Percentiles rank a stretch among this genome's conserved stretches.
Evolutionary conservation across 2,888 invertebrate species (phyloP).

Genomic region (Timandra comae): DNA sequence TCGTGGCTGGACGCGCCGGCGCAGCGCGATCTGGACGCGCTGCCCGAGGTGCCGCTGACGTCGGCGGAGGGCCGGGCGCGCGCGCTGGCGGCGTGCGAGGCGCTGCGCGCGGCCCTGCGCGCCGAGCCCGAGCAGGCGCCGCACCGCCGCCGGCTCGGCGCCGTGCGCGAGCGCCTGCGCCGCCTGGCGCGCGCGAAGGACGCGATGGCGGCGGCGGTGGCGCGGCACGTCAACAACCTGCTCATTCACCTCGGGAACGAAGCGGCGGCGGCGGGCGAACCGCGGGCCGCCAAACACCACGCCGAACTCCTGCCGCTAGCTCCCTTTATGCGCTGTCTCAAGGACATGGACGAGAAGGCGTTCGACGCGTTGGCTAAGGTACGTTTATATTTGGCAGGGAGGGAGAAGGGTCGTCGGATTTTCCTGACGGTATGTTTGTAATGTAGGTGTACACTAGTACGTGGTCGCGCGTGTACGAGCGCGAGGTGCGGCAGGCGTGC

Average conservation of each 20-base stretch:
- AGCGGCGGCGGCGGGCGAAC: slow-evolving; percentile 38
- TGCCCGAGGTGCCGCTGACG: slow-evolving; percentile 45
- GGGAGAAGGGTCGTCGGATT: too few species aligned
- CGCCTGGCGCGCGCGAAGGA: slow-evolving; percentile 42
- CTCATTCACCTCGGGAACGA: slow-evolving; percentile 92
- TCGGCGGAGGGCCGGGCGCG: slow-evolving; percentile 45
- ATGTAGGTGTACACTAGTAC: slow-evolving; percentile 85
- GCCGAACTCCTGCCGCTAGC: slow-evolving; percentile 90
- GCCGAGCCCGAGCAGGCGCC: slow-evolving; percentile 27
- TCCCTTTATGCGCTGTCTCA: slow-evolving; percentile 94
- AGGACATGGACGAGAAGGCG: slow-evolving; percentile 88
- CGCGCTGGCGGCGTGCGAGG: slow-evolving; percentile 41
- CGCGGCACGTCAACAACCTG: slow-evolving; percentile 94
- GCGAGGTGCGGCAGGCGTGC: slow-evolving; percentile 87
- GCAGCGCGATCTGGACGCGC: slow-evolving; percentile 45
- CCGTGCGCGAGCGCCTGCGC: slow-evolving; percentile 50
- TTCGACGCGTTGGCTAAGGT: slow-evolving; percentile 87
- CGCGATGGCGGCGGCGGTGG: slow-evolving; percentile 82
- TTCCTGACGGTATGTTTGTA: not conserved
- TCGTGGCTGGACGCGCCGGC: slow-evolving; percentile 56
- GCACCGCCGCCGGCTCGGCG: slow-evolving; percentile 42
- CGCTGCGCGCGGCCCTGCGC: slow-evolving; percentile 33
- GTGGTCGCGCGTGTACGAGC: slow-evolving; percentile 91
- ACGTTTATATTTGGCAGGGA: too few species aligned
- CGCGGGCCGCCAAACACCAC: slow-evolving; percentile 88